Conservation (phyloP, 1,140 invertebrate species). For the Galleria mellonella region DNA sequence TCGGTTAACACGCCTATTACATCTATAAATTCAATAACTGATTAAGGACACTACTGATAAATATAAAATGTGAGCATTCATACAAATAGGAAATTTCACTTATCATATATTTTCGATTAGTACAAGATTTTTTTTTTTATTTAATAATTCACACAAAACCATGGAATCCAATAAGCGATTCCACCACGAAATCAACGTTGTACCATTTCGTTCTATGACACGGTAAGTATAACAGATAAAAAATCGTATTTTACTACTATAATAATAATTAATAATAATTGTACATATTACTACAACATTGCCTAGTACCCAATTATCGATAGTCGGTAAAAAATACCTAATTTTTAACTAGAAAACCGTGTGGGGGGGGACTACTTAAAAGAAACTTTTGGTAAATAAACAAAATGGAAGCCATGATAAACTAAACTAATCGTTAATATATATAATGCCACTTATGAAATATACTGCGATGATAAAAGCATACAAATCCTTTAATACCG, state of each 20-base stretch:
- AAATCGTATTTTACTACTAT: slow-evolving; percentile 17
- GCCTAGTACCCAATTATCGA: slow-evolving; percentile 34
- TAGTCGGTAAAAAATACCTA: slow-evolving; percentile 29
- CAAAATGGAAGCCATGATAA: slow-evolving; percentile 15
- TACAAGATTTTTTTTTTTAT: slow-evolving; percentile 1
- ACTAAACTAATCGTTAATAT: slow-evolving; percentile 4
- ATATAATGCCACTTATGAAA: too few species aligned
- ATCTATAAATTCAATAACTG: slow-evolving; percentile 71
- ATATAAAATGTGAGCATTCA: slow-evolving; percentile 70
- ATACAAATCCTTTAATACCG: too few species aligned
- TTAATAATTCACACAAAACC: background rate
- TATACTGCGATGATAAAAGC: slow-evolving; percentile 8
- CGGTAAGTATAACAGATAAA: slow-evolving; percentile 17
- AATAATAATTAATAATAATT: background rate
- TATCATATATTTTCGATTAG: slow-evolving; percentile 5
- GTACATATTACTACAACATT: slow-evolving; percentile 25
- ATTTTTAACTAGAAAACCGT: slow-evolving; percentile 21
- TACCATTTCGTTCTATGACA: background rate
- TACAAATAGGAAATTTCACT: slow-evolving; percentile 50
- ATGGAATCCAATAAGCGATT: background rate
- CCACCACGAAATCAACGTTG: background rate
- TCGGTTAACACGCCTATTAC: slow-evolving; percentile 40
- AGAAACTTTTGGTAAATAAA: slow-evolving; percentile 11
- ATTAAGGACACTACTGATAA: slow-evolving; percentile 61
- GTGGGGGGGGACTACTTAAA: slow-evolving; percentile 6